Percentiles rank a stretch among this genome's conserved stretches.
phyloP scores from a whole-genome alignment of 2,888 invertebrate species.

The Eupithecia centaureata region DNA sequence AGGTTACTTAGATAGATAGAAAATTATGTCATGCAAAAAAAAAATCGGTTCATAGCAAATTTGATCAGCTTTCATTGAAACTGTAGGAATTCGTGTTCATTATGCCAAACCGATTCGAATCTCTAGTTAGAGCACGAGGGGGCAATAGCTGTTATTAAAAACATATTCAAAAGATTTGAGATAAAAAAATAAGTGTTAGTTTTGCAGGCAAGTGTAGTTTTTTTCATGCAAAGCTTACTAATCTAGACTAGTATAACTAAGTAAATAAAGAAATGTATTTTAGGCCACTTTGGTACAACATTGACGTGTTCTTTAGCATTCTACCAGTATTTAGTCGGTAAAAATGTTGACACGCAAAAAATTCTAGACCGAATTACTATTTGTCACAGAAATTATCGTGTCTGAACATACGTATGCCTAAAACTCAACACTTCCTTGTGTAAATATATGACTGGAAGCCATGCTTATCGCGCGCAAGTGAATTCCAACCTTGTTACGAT shows the following conservation, averaged over 20 bases:
- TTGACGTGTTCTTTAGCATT: slow-evolving; percentile 23
- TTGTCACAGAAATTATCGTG: slow-evolving; percentile 35
- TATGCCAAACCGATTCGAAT: no score
- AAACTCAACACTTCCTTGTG: slow-evolving; percentile 17
- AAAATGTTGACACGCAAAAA: slow-evolving; percentile 27
- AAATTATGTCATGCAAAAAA: no score
- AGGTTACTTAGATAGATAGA: no score
- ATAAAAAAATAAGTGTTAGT: no score
- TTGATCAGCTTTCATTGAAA: no score
- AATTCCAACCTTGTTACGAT: background rate
- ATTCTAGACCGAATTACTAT: slow-evolving; percentile 23
- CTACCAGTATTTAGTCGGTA: slow-evolving; percentile 26
- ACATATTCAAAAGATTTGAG: no score
- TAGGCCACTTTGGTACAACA: slow-evolving; percentile 7
- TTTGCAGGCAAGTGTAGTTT: no score
- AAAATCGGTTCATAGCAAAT: no score
- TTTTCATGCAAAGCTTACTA: background rate
- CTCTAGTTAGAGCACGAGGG: no score
- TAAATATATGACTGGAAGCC: slow-evolving; percentile 23
- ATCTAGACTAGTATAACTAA: background rate
- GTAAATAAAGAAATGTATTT: slow-evolving; percentile 1
- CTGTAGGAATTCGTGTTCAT: no score
- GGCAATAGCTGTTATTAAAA: no score
- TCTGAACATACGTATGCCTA: slow-evolving; percentile 7
- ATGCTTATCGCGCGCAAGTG: background rate